Conservation (phyloP, 53 echinoderm and acorn worm genomes). For the Mesocentrotus franciscanus region DNA sequence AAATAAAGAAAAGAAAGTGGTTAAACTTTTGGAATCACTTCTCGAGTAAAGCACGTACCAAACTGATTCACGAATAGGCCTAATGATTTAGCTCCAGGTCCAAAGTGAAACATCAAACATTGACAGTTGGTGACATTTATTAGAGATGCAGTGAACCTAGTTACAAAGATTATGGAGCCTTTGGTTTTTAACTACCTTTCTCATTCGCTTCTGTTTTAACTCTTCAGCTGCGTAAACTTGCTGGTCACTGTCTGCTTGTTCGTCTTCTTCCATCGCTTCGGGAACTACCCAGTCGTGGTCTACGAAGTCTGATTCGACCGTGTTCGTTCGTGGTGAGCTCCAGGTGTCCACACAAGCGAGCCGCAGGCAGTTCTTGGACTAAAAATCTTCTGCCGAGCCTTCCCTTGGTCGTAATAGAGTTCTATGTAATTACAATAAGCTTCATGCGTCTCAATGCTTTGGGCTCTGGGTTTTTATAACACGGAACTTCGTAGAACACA, state of each 20-base stretch:
- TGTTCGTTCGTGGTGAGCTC: constrained; percentile 35
- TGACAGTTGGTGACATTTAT: background rate
- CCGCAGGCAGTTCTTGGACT: constrained; percentile 41
- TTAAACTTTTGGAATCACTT: background rate
- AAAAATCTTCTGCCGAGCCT: background rate
- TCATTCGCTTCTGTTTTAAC: constrained; percentile 75
- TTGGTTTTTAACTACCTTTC: constrained; percentile 71
- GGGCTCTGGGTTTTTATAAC: constrained; percentile 50
- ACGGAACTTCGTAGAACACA: constrained; percentile 61
- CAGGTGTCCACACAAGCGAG: background rate
- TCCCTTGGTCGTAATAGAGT: constrained; percentile 55
- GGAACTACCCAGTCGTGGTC: constrained; percentile 28
- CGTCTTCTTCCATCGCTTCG: constrained; percentile 47
- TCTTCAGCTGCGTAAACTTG: constrained; percentile 89
- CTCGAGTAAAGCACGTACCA: background rate
- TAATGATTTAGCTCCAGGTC: background rate
- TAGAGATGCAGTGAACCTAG: constrained; percentile 2
- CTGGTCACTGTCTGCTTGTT: constrained; percentile 65
- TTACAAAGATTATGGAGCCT: background rate
- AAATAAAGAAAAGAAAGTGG: background rate
- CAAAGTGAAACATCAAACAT: background rate
- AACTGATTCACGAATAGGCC: background rate
- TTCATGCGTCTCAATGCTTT: constrained; percentile 21
- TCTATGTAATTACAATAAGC: constrained; percentile 53
- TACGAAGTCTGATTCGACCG: background rate